A percentile compares a stretch with the other conserved stretches of the same genome.
Conservation (phyloP, 2,888 invertebrate genomes). For the Agonopterix subpropinquella region DNA sequence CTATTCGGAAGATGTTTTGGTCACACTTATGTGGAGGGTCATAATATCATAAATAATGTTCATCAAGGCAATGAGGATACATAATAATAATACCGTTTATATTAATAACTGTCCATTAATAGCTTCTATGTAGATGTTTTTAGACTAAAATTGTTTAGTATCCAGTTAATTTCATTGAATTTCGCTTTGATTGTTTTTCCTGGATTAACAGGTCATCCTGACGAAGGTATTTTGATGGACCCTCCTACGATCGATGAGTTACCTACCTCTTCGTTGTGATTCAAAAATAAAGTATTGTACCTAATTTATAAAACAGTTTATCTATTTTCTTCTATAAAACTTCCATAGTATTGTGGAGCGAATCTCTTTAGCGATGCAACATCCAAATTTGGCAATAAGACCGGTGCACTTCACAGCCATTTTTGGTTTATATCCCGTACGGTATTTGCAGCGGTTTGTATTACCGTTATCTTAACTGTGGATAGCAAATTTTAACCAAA, state of each 20-base stretch:
- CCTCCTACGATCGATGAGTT: too few species aligned
- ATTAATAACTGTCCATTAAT: too few species aligned
- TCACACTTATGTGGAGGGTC: not conserved
- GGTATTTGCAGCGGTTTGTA: slow-evolving; percentile 63
- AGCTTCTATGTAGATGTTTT: too few species aligned
- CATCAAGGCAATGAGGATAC: slow-evolving; percentile 28
- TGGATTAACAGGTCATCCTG: too few species aligned
- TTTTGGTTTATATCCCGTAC: slow-evolving; percentile 55
- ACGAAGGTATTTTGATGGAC: too few species aligned
- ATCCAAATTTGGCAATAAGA: slow-evolving; percentile 33
- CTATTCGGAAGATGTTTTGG: not conserved
- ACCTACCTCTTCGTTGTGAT: too few species aligned
- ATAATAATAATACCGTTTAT: slow-evolving; percentile 8
- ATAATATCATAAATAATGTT: not conserved
- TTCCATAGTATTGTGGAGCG: slow-evolving; percentile 3
- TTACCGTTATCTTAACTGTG: slow-evolving; percentile 57
- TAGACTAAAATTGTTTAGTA: too few species aligned
- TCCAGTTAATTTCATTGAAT: too few species aligned
- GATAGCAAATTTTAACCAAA: not conserved
- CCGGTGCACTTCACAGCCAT: slow-evolving; percentile 33
- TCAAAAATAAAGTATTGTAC: too few species aligned
- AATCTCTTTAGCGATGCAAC: slow-evolving; percentile 2
- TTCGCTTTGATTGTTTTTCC: too few species aligned
- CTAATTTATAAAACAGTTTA: slow-evolving; percentile 10
- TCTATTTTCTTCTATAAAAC: not conserved